Evolutionary conservation across 2,113 vertebrate species (phyloP), one percentile per base, ranked within the genome.

Genomic region (Numida meleagris): DNA sequence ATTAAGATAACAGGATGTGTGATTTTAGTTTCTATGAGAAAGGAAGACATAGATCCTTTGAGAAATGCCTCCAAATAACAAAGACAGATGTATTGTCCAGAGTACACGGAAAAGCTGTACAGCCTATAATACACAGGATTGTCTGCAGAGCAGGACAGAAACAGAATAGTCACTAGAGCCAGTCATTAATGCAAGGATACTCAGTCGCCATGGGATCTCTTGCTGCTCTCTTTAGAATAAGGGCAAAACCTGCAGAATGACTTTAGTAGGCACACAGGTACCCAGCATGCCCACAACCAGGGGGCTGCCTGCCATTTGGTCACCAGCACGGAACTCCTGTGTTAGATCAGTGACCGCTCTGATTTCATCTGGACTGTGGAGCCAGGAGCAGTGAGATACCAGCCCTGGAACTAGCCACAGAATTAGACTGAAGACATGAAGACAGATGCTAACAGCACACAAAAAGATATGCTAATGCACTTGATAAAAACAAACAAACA

Each of bases 231-330:
- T 58, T 63, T 20, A 16, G 5, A 27, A 58, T 14, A 50, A 5
- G 67, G 19, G 21, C 19, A 89, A 81, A 45, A 5, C 10, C 7
- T 45, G 13, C 27, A 51, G 42, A 82, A 24, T 15, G 36, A 43
- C 27, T 70, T 82, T 6, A 76, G 29, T 42, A 57, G 2, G 0
- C 0, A 0, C 1, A 0, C 15, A 40, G 6, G 27, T 63, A 80
- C 48, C 73, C 29, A 74, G 36, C 36, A 9, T 1, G 14, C 10
- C 29, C 6, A 14, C 58, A 70, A 16, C 18, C 73, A 81, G 19
- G 7, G 5, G 3, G 8, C n/a, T 80, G 50, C n/a, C 67, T 42
- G n/a, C 18, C 31, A 15, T 58, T 74, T 9, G 1, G 16, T 57
- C 83, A 51, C 43, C 7, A 21, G 43, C 31, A 4, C 38, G 74